Base-by-base conservation (phyloP, 2,113 vertebrate species). In the Seriola dumerili region DNA sequence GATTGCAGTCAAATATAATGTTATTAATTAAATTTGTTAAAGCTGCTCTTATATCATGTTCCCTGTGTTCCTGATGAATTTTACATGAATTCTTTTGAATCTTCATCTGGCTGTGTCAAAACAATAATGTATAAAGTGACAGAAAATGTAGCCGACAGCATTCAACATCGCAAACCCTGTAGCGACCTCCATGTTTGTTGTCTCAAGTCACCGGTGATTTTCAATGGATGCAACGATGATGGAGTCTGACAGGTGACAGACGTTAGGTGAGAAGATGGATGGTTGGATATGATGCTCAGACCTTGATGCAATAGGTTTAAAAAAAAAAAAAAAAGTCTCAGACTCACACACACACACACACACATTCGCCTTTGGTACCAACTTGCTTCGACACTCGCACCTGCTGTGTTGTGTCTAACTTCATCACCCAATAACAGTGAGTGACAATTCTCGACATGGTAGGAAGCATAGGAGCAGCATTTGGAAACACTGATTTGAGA, bases 231-330 rank as follows among this genome's bases (percentile, higher is more conserved):
- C 65, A 72, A 44, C 78, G 1, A 1, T 76, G 76, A 86, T 72
- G 62, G 54, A 58, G 40, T 32, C 6, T 86, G 90, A 86, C 87
- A 81, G 74, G 14, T 80, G 83, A 88, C 87, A 76, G 69, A 38
- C 42, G 84, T 69, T 64, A 25, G 52, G 32, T 4, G 48, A 36
- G 59, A 64, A 72, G 81, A 78, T 52, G 50, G 54, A 78, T 84
- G 54, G 63, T 40, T 67, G 71, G 68, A 80, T 88, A 16, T 79
- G 78, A 64, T 25, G 44, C 72, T 73, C 59, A 83, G 52, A 83
- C 73, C 71, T 81, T 88, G 88, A 91, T 74, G 84, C 32, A 48
- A 21, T 42, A n/a, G 19, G 46, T 62, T 57, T 48, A n/a, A 29
- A 71, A 71, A 84, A 71, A 78, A 66, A 48, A 54, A 61, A 42